Conservation (phyloP, 2,797 vertebrate species). For the Onychomys torridus region DNA sequence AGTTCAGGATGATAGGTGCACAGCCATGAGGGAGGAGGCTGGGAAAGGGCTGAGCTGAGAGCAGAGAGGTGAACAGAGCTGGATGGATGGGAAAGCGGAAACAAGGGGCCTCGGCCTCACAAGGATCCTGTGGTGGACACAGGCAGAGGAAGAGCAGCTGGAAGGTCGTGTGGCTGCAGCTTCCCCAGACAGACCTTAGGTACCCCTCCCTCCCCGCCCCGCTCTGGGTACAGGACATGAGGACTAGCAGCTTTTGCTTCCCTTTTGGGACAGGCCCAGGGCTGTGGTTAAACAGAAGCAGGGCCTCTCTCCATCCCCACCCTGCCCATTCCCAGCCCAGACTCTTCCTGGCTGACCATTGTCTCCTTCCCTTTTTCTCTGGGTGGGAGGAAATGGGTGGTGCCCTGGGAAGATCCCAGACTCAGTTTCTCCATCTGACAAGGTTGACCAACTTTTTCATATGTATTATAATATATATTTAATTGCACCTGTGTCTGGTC, state of each 20-base stretch:
- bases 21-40: neutral
- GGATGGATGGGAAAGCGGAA: neutral
- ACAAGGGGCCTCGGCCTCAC: neutral
- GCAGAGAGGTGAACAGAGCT: neutral
- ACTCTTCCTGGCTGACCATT: constrained; percentile 61
- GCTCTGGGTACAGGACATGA: neutral
- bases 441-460: neutral
- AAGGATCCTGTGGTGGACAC: neutral
- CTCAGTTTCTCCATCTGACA: constrained; percentile 69
- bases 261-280: constrained; percentile 76
- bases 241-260: constrained; percentile 65
- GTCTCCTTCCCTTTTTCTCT: constrained; percentile 72
- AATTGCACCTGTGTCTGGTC: neutral
- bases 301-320: neutral
- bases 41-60: neutral
- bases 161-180: neutral
- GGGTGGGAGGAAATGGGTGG: constrained; percentile 43
- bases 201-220: neutral
- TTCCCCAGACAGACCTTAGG: neutral
- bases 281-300: constrained; percentile 69
- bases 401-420: constrained; percentile 37
- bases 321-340: constrained; percentile 66
- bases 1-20: neutral
- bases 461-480: neutral
- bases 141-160: neutral